phyloP scores from a whole-genome alignment of 2,797 vertebrate species.

The Poliocrania exsul region DNA sequence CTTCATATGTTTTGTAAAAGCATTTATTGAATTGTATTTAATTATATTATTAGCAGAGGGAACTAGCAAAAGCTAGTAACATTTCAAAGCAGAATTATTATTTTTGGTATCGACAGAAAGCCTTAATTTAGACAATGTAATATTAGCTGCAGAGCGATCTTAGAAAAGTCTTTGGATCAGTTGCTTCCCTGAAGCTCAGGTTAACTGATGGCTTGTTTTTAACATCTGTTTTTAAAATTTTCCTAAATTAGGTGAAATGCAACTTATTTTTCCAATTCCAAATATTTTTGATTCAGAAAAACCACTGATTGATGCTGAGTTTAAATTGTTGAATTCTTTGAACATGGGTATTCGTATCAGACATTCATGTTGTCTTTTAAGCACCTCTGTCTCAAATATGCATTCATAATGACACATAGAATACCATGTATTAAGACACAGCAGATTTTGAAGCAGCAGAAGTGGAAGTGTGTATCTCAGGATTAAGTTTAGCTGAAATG shows the following conservation, averaged over 20 bases:
- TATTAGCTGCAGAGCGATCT: background rate
- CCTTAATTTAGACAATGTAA: background rate
- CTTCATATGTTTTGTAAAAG: background rate
- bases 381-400: background rate
- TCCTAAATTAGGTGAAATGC: background rate
- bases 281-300: background rate
- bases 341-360: background rate
- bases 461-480: background rate
- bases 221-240: background rate
- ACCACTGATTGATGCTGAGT: background rate
- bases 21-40: background rate
- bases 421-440: background rate
- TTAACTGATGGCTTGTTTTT: background rate
- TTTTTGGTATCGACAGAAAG: background rate
- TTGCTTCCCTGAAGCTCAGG: background rate
- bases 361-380: background rate
- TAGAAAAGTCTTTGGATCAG: background rate
- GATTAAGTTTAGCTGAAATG: background rate
- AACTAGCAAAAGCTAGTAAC: background rate
- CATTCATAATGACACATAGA: fast-evolving
- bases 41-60: background rate
- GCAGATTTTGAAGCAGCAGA: background rate
- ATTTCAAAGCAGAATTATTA: background rate
- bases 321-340: background rate
- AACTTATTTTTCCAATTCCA: background rate